phyloP scores from a whole-genome alignment of 2,113 vertebrate species.

The Dolichallabes microphthalmus region DNA sequence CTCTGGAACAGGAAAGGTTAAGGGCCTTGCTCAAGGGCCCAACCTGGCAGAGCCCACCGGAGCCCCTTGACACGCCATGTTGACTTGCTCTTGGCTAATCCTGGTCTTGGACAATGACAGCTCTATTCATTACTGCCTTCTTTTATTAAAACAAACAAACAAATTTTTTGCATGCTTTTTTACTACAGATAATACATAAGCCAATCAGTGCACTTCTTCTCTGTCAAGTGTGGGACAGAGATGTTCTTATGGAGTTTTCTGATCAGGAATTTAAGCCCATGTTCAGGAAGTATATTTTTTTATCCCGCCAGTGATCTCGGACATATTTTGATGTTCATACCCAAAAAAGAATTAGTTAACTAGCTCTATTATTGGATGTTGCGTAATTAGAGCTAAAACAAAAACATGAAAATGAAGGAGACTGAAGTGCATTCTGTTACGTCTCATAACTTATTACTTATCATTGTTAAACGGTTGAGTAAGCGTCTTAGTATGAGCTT shows the following conservation, averaged over 20 bases:
- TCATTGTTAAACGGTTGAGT: neutral
- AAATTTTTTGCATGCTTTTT: too few species aligned
- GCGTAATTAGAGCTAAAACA: neutral
- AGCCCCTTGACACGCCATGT: neutral
- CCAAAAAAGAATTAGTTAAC: neutral
- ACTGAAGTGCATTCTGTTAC: too few species aligned
- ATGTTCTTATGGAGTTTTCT: too few species aligned
- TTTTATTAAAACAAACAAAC: neutral
- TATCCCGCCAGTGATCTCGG: neutral
- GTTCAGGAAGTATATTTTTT: too few species aligned
- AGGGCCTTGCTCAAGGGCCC: too few species aligned
- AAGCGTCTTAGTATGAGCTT: neutral
- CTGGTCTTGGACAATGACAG: neutral
- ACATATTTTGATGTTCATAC: neutral
- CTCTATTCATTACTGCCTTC: neutral
- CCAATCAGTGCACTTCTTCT: too few species aligned
- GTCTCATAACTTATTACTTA: neutral
- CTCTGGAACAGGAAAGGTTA: too few species aligned
- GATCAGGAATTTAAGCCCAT: too few species aligned
- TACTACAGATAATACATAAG: too few species aligned
- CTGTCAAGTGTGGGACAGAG: too few species aligned
- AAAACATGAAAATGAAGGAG: neutral
- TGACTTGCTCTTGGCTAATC: neutral
- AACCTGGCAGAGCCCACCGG: too few species aligned
- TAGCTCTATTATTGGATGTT: neutral